Evolutionary conservation across 2,888 invertebrate species (phyloP).

Genomic region (Coremacera marginata): DNA sequence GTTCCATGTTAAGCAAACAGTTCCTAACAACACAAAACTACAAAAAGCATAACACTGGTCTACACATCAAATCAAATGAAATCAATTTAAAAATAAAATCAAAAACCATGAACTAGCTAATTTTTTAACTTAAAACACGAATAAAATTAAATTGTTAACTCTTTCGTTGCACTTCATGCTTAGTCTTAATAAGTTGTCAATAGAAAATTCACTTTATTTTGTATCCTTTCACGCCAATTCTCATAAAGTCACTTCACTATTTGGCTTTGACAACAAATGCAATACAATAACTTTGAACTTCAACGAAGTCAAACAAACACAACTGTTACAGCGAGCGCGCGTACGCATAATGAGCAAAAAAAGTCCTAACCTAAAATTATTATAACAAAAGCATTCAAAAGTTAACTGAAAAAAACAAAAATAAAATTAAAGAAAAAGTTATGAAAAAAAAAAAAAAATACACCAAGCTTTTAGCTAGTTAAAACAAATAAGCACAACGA

Average conservation of each 20-base stretch:
- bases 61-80: too few relatives aligned
- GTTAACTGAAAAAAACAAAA: constrained; percentile 21
- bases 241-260: not conserved
- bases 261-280: not conserved
- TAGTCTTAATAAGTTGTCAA: not conserved
- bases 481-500: not conserved
- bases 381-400: not conserved
- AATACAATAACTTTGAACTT: constrained; percentile 26
- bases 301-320: constrained; percentile 51
- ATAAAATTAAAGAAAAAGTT: not conserved
- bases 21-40: too few relatives aligned
- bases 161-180: not conserved
- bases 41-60: too few relatives aligned
- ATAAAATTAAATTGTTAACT: not conserved
- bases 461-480: not conserved
- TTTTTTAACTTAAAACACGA: too few relatives aligned
- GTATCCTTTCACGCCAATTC: not conserved
- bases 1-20: too few relatives aligned
- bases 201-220: not conserved
- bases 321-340: constrained; percentile 61
- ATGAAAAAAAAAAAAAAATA: not conserved
- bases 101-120: too few relatives aligned
- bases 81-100: too few relatives aligned
- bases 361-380: not conserved
- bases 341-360: constrained; percentile 57